Evolutionary conservation across 2,113 vertebrate genomes (phyloP), one percentile per base, ranked within the genome.

Genomic region (Bos javanicus): DNA sequence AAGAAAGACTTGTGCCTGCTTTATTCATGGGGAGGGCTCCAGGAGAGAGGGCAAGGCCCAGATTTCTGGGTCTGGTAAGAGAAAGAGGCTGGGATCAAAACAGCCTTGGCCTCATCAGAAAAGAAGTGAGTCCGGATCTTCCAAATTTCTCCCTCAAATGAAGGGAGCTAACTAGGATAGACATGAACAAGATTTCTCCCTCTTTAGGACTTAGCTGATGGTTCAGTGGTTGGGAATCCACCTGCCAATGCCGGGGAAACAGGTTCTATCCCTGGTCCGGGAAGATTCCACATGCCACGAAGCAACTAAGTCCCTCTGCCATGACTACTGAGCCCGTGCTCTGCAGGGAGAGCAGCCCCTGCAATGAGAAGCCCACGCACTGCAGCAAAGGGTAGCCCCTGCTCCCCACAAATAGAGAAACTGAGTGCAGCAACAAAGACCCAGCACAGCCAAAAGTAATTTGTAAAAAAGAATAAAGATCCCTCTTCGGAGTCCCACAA

Each of bases 1-100:
- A 96, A 89, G 30, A 91, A 96, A 62, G 60, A 76, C 19, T 64
- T 54, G 74, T 84, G 92, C n/a, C 81, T 91, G 71, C 28, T 94
- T 93, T 93, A 74, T 95, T 90, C 16, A 1, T 5, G 30, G 60
- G 83, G 62, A 21, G 26, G 83, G 15, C 26, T 74, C 46, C 14
- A 57, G 56, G 33, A 46, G n/a, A 57, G 14, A 52, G 12, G 36
- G 30, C 56, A 39, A 48, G 19, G 46, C 21, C 19, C 48, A 33
- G 43, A 87, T 56, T 87, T 30, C 46, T 91, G n/a, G n/a, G 85
- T 46, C 62, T 90, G n/a, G 16, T 50, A 39, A 52, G 52, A 52
- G 71, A 48, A 60, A 30, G 11, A 26, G 12, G 7, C 11, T 71
- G 30, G 14, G 39, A 21, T n/a, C 62, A n/a, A 28, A 74, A 76